Percentiles rank a stretch among this genome's conserved stretches.
phyloP scores from a whole-genome alignment of 2,888 invertebrate genomes.

The Pyrrhosoma nymphula region DNA sequence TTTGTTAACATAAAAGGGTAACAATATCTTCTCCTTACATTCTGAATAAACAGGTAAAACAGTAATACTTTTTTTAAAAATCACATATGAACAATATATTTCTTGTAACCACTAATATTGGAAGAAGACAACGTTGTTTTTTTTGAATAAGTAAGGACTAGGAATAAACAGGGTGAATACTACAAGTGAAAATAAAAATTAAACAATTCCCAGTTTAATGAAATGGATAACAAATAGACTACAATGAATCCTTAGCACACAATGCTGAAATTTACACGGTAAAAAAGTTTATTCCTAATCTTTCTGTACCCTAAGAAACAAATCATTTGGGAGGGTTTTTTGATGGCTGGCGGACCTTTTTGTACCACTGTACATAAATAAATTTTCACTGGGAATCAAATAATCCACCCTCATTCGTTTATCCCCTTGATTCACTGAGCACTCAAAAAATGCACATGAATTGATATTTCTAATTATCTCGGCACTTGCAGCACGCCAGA shows the following conservation, averaged over 20 bases:
- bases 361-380: background rate
- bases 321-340: slow-evolving; percentile 12
- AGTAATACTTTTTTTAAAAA: slow-evolving; percentile 67
- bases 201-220: slow-evolving; percentile 59
- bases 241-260: slow-evolving; percentile 61
- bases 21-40: slow-evolving; percentile 48
- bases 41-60: slow-evolving; percentile 67
- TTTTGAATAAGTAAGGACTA: slow-evolving; percentile 61
- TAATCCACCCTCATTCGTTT: slow-evolving; percentile 20
- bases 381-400: background rate
- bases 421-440: background rate
- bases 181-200: slow-evolving; percentile 60
- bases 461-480: background rate
- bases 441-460: background rate
- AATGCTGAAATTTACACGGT: slow-evolving; percentile 53
- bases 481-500: background rate
- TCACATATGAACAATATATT: slow-evolving; percentile 66
- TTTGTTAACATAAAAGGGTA: slow-evolving; percentile 67
- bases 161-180: slow-evolving; percentile 59
- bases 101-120: slow-evolving; percentile 67
- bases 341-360: background rate
- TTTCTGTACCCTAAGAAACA: slow-evolving; percentile 62
- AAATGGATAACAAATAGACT: slow-evolving; percentile 65
- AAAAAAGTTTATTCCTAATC: slow-evolving; percentile 65
- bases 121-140: slow-evolving; percentile 63